A percentile compares a stretch with the other conserved stretches of the same genome.
These are phyloP conservation scores for Staurois parvus DNA, from an alignment of 2,797 vertebrate genomes.

Conservation along the genomic window DNA sequence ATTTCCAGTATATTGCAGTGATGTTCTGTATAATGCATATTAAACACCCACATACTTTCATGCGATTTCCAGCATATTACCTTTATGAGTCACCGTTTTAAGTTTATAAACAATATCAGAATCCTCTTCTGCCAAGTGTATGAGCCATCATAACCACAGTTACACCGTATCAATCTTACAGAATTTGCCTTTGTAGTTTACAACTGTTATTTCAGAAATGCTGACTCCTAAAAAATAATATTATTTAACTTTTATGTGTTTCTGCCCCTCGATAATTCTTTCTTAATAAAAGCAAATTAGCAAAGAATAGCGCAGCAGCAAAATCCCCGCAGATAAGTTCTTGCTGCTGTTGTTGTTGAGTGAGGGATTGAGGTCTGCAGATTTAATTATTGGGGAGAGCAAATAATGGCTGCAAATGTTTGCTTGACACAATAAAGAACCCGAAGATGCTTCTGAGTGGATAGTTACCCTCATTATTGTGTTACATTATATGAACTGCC, in stretches of 20 bases:
- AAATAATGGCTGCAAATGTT: constrained; percentile 47
- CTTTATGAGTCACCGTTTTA: too few species aligned
- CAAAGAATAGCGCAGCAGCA: constrained; percentile 13
- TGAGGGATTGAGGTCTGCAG: constrained; percentile 51
- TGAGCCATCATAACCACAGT: neutral
- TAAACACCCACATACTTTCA: too few species aligned
- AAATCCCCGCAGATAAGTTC: constrained; percentile 46
- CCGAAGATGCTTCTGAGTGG: constrained; percentile 37
- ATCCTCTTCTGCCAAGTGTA: too few species aligned
- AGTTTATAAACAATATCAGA: too few species aligned
- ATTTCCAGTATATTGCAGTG: too few species aligned
- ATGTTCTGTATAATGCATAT: too few species aligned
- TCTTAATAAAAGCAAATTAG: constrained; percentile 55
- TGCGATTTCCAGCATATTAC: too few species aligned
- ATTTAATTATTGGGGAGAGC: constrained; percentile 58
- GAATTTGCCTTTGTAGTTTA: neutral
- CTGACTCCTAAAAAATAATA: constrained; percentile 31
- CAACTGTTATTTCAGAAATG: neutral
- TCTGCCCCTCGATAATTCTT: constrained; percentile 33
- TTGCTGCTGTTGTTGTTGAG: constrained; percentile 38
- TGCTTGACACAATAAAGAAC: constrained; percentile 47
- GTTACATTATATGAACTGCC: constrained; percentile 54
- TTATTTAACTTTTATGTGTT: constrained; percentile 22
- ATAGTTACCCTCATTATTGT: constrained; percentile 54
- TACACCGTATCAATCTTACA: neutral